A percentile compares a stretch with the other conserved stretches of the same genome.
phyloP scores from a whole-genome alignment of 2,888 invertebrate species.

The Altica lythri region DNA sequence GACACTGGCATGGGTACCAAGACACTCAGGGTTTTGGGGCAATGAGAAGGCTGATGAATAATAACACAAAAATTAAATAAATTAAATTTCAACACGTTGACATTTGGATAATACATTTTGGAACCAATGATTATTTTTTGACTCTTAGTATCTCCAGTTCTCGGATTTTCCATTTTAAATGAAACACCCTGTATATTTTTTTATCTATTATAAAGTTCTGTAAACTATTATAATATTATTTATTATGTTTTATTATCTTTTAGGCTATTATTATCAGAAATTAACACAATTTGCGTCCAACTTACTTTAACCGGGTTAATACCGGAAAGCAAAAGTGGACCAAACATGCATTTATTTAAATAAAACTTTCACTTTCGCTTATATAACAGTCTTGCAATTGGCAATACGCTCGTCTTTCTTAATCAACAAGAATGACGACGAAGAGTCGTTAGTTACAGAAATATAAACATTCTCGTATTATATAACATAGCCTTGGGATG shows the following conservation, averaged over 20 bases:
- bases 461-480: constrained; percentile 16
- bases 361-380: constrained; percentile 20
- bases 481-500: constrained; percentile 6
- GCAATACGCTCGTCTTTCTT: constrained; percentile 5
- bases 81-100: too few species aligned
- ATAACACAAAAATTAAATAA: too few species aligned
- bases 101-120: too few species aligned
- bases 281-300: constrained; percentile 5
- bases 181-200: too few species aligned
- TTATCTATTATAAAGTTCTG: too few species aligned
- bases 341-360: constrained; percentile 18
- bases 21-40: too few species aligned
- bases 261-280: neutral
- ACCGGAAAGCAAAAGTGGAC: constrained; percentile 9
- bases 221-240: too few species aligned
- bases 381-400: constrained; percentile 14
- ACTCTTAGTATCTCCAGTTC: too few species aligned
- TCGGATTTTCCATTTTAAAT: too few species aligned
- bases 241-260: neutral
- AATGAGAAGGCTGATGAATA: too few species aligned
- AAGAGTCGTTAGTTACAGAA: constrained; percentile 6
- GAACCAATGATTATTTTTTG: too few species aligned
- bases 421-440: constrained; percentile 12
- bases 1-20: too few species aligned
- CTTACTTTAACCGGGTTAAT: constrained; percentile 16